Evolutionary conservation across 2,888 invertebrate genomes (phyloP), one percentile per base, ranked within the genome.

Genomic region (Scaptomyza cyrtandrae): DNA sequence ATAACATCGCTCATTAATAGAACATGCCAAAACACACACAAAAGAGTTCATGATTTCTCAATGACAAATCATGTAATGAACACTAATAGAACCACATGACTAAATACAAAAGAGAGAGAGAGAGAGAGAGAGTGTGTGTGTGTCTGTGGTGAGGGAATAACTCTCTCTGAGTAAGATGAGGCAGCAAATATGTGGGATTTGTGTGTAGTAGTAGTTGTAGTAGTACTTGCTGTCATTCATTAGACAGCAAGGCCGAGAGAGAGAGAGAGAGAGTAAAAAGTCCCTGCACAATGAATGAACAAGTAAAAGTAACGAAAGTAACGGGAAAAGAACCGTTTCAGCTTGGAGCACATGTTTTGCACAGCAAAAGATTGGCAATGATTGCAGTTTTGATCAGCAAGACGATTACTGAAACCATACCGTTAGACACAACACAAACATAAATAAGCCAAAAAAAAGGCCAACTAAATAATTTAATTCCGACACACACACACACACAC

Each of bases 91-190:
- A 41, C 3, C 41, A 41, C 41, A 41, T 41, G 41, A 41, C 41
- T 14, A 41, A 16, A 41, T 41, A 14, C 14, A 7, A 37, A 37
- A n/a, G 10, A 14, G 39, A 9, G 39, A 3, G 39, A 14, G 7
- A 14, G 14, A 14, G n/a, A 37, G 33, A 9, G 33, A 33, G 6
- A 10, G 31, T 9, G 9, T 1, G 31, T 6, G 35, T 4, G 29
- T 4, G 29, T 6, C 24, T 19, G 11, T 31, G 1, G 33, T 14
- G 33, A 13, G 57, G 39, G 56, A n/a, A 46, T 46, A 44, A 33
- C 33, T 37, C 52, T 59, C 19, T 37, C 60, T 74, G 65, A 63
- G 52, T 16, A 50, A 41, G 70, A 62, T 75, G 70, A 54, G 29
- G 37, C 27, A 14, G 39, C 24, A 71, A 66, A 14, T 24, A 24